Evolutionary conservation across 2,113 vertebrate species (phyloP).

Genomic region (Sminthopsis crassicaudata): DNA sequence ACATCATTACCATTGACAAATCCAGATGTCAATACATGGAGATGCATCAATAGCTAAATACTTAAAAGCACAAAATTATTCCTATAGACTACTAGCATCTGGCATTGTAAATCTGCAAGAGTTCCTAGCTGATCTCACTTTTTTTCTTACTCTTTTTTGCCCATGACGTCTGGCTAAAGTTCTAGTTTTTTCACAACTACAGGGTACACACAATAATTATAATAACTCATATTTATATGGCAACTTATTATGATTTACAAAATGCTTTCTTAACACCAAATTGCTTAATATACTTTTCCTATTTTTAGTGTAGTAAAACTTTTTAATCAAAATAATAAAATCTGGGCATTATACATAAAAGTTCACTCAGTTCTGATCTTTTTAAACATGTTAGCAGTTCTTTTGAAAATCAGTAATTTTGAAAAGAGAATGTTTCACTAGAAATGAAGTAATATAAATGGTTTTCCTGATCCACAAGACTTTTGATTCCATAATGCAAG

Average conservation of each 20-base stretch:
- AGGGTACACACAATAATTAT: neutral
- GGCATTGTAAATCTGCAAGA: neutral
- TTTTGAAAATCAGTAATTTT: conserved; percentile 21
- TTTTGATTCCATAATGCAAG: neutral
- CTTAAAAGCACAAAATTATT: no score
- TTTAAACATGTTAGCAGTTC: conserved; percentile 1
- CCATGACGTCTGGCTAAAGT: neutral
- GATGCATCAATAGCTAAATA: neutral
- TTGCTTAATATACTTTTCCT: neutral
- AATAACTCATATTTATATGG: neutral
- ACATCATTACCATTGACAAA: neutral
- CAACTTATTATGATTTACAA: neutral
- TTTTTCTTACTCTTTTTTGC: neutral
- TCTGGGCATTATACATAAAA: neutral
- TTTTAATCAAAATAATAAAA: neutral
- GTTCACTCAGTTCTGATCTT: neutral
- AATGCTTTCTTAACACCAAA: neutral
- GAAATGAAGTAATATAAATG: neutral
- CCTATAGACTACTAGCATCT: neutral
- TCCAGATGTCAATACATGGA: neutral
- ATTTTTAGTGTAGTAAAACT: neutral
- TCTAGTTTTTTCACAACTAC: neutral
- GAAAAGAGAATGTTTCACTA: neutral
- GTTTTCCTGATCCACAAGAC: neutral
- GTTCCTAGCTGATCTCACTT: neutral